These are phyloP conservation scores for Melanchra persicariae DNA, from an alignment of 2,888 invertebrate genomes.

Conservation along the genomic window DNA sequence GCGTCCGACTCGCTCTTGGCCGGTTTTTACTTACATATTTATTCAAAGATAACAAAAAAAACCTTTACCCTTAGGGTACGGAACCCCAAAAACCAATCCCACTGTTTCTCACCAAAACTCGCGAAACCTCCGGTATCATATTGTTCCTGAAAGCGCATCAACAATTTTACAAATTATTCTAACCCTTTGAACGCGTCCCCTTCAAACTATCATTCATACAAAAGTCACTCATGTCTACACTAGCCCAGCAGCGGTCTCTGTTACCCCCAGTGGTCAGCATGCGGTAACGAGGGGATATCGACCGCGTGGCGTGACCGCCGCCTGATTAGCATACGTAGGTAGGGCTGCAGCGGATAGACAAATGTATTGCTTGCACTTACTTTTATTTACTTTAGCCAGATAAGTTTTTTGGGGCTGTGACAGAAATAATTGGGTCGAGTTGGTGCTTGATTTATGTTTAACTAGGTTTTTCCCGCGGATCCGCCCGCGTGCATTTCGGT, in stretches of 20 bases:
- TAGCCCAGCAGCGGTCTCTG: conserved; percentile 16
- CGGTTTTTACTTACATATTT: no score
- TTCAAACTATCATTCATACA: not conserved
- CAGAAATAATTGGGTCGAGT: not conserved
- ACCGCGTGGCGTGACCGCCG: conserved; percentile 74
- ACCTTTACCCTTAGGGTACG: no score
- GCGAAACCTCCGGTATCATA: no score
- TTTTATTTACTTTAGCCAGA: conserved; percentile 38
- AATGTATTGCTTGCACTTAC: conserved; percentile 29
- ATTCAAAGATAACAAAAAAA: no score
- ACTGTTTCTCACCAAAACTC: no score
- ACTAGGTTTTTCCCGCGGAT: not conserved
- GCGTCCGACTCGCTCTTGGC: no score
- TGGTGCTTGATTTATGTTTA: not conserved
- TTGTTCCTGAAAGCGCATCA: no score
- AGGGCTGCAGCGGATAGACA: conserved; percentile 60
- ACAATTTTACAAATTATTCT: no score
- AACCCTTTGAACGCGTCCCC: not conserved
- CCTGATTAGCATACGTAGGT: conserved; percentile 72
- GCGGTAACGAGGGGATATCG: conserved; percentile 66
- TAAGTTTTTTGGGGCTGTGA: conserved; percentile 18
- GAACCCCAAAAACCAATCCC: no score
- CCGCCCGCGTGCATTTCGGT: no score
- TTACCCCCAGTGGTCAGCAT: conserved; percentile 20
- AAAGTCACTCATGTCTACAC: conserved; percentile 12